These are phyloP conservation scores for Cepaea nemoralis DNA, from an alignment of 1,140 invertebrate genomes.

Conservation along the genomic window DNA sequence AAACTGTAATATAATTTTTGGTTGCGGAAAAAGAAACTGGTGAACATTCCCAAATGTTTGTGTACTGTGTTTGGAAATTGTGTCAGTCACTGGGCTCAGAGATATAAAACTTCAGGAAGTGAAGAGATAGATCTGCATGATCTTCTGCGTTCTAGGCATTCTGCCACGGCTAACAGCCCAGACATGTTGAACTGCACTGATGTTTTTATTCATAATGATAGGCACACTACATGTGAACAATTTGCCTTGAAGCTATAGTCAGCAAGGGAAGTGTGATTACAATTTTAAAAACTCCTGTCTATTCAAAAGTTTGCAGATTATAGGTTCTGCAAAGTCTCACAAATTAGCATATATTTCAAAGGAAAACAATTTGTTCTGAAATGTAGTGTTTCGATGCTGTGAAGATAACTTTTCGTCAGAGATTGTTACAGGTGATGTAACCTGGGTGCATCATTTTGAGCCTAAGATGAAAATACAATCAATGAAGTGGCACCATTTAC, in stretches of 20 bases:
- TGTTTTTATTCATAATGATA: not conserved
- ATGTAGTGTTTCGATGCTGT: no score
- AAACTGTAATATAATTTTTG: not conserved
- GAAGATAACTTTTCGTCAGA: no score
- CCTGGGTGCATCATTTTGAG: no score
- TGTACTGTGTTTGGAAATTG: not conserved
- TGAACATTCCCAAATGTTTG: not conserved
- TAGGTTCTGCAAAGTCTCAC: not conserved
- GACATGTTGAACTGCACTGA: not conserved
- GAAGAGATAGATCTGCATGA: not conserved
- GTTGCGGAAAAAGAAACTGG: not conserved
- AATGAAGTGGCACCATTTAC: no score
- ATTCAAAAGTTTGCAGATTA: not conserved
- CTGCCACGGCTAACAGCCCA: constrained; percentile 2
- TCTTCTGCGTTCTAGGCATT: not conserved
- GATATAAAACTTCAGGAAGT: not conserved
- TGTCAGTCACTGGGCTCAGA: not conserved
- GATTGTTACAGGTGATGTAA: no score
- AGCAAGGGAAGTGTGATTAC: not conserved
- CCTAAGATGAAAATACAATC: no score
- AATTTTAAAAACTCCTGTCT: not conserved
- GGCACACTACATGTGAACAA: not conserved
- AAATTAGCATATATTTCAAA: not conserved
- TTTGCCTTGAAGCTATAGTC: not conserved
- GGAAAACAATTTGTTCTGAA: not conserved